Base-by-base conservation (phyloP, 2,888 invertebrate species). In the Drosophila maculinotata region DNA sequence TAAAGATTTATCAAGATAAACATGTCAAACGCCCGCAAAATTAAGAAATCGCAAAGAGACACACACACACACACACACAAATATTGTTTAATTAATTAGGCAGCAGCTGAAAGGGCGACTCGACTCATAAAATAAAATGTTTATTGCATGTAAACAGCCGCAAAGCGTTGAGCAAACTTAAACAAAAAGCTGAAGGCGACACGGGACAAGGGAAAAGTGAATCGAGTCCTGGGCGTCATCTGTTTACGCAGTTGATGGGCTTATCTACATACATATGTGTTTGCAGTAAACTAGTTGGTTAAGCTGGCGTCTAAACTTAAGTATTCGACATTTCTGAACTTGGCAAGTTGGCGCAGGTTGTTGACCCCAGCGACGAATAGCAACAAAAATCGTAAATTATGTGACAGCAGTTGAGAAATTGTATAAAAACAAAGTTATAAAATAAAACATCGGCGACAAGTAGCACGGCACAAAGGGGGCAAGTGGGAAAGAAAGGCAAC, bases 341-440 rank as follows among this genome's bases (percentile, higher is more conserved):
- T 42, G 31, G 47, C 25, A 3, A 6, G 44, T 7, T 41, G 39
- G 25, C 20, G 1, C 41, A 56, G 86, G 69, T 67, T 57, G 53
- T 79, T 81, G 76, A 85, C 83, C 80, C 48, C 39, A 41, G 10
- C 66, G 38, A 9, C 31, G 31, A 39, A 17, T 15, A 36, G 45
- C 14, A 33, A 42, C 35, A 64, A 59, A 57, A 69, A 60, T 56
- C 53, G 69, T 39, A 80, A 82, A 79, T 79, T 70, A 65, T 82
- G 79, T 58, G 79, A 60, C 71, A 81, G 65, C 70, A 60, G 69
- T 62, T 70, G 59, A 69, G 69, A 81, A 75, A 78, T 74, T 63
- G 65, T 65, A 66, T 65, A 65, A 80, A 80, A 85, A 80, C 79
- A 80, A 85, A 85, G 80, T 67, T 85, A 65, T 80, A 79, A 80